Evolutionary conservation across 2,113 vertebrate genomes (phyloP).

Genomic region (Ailurus styani): DNA sequence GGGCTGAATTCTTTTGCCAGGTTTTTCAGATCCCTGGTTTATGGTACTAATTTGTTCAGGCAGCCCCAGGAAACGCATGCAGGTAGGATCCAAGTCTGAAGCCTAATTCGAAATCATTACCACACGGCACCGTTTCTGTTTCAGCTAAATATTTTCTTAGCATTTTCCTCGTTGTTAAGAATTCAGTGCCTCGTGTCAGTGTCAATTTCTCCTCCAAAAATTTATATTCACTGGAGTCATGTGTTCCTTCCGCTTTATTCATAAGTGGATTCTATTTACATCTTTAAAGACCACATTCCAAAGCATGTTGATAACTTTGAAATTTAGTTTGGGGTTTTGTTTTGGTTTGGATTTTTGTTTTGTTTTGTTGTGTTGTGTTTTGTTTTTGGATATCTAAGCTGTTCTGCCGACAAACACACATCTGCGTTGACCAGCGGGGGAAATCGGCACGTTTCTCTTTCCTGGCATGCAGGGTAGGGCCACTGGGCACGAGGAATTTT

Average conservation of each 20-base stretch:
- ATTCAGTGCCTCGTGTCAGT: no score
- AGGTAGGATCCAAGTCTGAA: no score
- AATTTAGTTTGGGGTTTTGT: neutral
- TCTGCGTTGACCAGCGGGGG: accelerated
- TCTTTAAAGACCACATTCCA: neutral
- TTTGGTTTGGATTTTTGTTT: neutral
- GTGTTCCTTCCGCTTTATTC: neutral
- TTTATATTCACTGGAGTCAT: neutral
- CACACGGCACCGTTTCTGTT: neutral
- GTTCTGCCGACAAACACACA: no score
- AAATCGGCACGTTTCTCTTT: neutral
- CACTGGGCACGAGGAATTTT: neutral
- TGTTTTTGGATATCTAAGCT: neutral
- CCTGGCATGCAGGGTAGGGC: no score
- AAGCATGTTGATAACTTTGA: neutral
- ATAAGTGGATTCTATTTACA: neutral
- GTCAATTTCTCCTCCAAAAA: no score
- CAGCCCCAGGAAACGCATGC: neutral
- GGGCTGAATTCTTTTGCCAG: neutral
- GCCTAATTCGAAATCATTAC: neutral
- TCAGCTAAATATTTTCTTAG: neutral
- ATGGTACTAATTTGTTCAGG: neutral
- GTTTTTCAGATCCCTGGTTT: neutral
- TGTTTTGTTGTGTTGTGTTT: neutral
- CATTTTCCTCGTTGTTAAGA: neutral